Evolutionary conservation across 2,888 invertebrate species (phyloP), one percentile per base, ranked within the genome.

Genomic region (Himalopsyche tibetana): DNA sequence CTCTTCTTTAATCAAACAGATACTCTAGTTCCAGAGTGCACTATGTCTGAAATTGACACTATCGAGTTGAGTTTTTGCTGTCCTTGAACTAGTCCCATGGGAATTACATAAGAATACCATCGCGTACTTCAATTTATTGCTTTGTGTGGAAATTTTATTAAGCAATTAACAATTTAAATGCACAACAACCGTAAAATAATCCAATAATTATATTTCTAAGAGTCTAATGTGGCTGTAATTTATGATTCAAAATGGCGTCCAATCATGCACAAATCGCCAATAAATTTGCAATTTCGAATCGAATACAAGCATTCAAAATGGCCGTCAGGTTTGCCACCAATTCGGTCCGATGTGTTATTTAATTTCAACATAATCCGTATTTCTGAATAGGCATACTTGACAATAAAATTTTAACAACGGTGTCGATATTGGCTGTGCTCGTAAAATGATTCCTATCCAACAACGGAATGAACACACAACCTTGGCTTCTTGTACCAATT

Each of bases 381-480:
- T 19, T 63, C 63, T 19, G 19, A 63, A 63, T 63, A 63, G 63
- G 19, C 63, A 28, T 63, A 63, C 19, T 63, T 63, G 28, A 63
- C 63, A 63, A 63, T 63, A 63, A n/a, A 63, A 63, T 19, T 63
- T 63, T 19, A 63, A 19, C 28, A 63, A 63, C 63, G 19, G 63
- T 19, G 63, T 19, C 63, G 28, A 63, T 63, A 63, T 63, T 63
- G 63, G 63, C 63, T 63, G 63, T 6, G 63, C 19, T 19, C 63
- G 63, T 63, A 63, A 63, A 63, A 63, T 63, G 63, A 19, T 19
- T n/a, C 28, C 63, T 63, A 63, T 63, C 19, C 63, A 63, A 63
- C 63, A 63, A 19, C 63, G 63, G 63, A 63, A 63, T 63, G 19
- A 63, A 63, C 28, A 63, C 63, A 28, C 63, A 63, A 63, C 63